Evolutionary conservation across 2,797 vertebrate genomes (phyloP).

Genomic region (Lycodopsis pacificus): DNA sequence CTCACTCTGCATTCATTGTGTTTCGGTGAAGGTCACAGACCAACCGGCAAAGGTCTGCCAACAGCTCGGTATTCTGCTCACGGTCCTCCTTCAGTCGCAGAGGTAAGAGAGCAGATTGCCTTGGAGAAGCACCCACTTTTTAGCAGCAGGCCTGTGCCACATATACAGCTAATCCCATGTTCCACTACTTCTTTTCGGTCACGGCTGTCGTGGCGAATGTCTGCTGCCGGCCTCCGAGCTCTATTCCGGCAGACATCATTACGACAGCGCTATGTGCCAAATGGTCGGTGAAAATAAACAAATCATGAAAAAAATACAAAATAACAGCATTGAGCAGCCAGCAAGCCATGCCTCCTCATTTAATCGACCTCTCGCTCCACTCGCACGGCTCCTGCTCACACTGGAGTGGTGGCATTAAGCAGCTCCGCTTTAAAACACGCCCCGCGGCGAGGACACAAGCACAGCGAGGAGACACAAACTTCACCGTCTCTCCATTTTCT

Average conservation of each 20-base stretch:
- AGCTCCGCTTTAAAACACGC: conserved; percentile 53
- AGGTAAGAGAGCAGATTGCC: conserved; percentile 48
- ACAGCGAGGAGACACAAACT: conserved; percentile 32
- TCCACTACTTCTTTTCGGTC: conserved; percentile 57
- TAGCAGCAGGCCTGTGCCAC: conserved; percentile 50
- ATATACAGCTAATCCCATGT: conserved; percentile 67
- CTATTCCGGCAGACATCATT: conserved; percentile 53
- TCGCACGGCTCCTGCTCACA: conserved; percentile 14
- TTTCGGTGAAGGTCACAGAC: conserved; percentile 78
- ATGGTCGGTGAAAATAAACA: conserved; percentile 51
- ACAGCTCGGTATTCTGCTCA: conserved; percentile 65
- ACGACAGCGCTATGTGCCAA: conserved; percentile 41
- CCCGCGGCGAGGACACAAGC: conserved; percentile 50
- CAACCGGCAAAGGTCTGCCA: conserved; percentile 68
- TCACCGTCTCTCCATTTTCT: conserved; percentile 24
- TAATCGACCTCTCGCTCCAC: conserved; percentile 34
- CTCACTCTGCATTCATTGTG: conserved; percentile 59
- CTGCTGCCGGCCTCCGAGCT: conserved; percentile 48
- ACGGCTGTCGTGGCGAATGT: conserved; percentile 59
- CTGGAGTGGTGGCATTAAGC: conserved; percentile 51
- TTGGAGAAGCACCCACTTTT: conserved; percentile 45
- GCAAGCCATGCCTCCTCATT: conserved; percentile 22
- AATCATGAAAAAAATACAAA: conserved; percentile 43
- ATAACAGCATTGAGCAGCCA: conserved; percentile 31
- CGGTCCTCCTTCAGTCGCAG: conserved; percentile 36